Base-by-base conservation (phyloP, 2,113 vertebrate genomes). In the Mystacornis crossleyi region DNA sequence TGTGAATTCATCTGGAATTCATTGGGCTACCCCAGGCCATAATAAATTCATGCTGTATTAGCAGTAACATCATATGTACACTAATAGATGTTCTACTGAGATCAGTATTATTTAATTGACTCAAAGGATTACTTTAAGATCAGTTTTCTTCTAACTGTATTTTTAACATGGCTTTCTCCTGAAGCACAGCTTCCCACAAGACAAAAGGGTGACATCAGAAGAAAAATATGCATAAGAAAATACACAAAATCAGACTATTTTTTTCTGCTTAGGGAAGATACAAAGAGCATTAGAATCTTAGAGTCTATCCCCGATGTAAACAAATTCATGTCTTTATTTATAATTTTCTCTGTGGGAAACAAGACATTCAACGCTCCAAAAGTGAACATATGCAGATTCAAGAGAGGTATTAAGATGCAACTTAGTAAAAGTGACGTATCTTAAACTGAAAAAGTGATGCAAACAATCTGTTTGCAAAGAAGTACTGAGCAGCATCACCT, bases 21-120 rank as follows among this genome's bases (percentile, higher is more conserved):
- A 97, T 94, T 93, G 88, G 48, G 75, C 77, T 95, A 96, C 93
- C n/a, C 90, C 45, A 83, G 55, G 55, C 89, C 62, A 53, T 92
- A 97, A 97, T 97, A 91, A 95, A 94, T 95, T 93, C 80, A 90
- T 89, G 95, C 86, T 86, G 94, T 75, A 96, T 94, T 96, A 94
- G 90, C 24, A 96, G 83, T 90, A 97, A 92, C 48, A 73, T 96
- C 95, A 92, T 85, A 86, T 81, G 77, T 90, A 96, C 43, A 48
- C 72, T 95, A 96, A 96, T 96, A 92, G 54, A 91, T 82, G 88
- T 95, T 96, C 88, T 94, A 92, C 90, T 69, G 95, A 96, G 88
- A 93, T 95, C 75, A 38, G 77, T 93, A 95, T 96, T 92, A 93
- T 92, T 96, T 95, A 94, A 96, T 92, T 90, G 87, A 93, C 86